Percentiles rank a stretch among this genome's conserved stretches.
Conservation (phyloP, 2,113 vertebrate genomes). For the Micronycteris hirsuta region DNA sequence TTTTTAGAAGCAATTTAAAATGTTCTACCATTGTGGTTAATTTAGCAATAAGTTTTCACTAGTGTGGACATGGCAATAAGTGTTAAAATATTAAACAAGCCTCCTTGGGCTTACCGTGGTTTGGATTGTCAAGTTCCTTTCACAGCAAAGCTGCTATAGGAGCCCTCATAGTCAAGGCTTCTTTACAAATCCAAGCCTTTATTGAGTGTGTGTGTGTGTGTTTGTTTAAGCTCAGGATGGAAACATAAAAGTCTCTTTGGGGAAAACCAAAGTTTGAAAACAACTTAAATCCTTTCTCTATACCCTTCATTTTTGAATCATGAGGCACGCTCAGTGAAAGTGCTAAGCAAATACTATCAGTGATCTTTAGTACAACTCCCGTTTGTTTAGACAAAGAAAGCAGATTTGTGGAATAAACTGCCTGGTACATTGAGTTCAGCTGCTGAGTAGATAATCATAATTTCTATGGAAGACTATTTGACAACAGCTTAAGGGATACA, state of each 20-base stretch:
- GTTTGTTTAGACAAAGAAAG: constrained; percentile 45
- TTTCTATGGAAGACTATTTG: constrained; percentile 33
- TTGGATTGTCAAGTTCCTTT: constrained; percentile 33
- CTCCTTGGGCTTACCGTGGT: background rate
- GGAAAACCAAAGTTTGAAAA: background rate
- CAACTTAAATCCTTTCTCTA: background rate
- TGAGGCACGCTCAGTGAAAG: background rate
- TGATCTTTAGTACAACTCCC: constrained; percentile 31
- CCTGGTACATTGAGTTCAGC: constrained; percentile 15
- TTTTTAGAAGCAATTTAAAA: constrained; percentile 50
- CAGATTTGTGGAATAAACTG: constrained; percentile 40
- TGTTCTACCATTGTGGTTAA: constrained; percentile 48
- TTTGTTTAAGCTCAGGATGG: background rate
- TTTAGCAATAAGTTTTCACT: constrained; percentile 59
- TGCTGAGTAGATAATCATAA: constrained; percentile 42
- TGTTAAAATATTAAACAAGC: constrained; percentile 54
- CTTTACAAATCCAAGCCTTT: background rate
- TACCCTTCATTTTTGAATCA: constrained; percentile 7
- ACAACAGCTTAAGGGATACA: constrained; percentile 48
- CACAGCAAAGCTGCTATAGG: background rate
- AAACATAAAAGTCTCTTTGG: constrained; percentile 35
- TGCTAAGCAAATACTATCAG: background rate
- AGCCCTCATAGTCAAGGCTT: background rate
- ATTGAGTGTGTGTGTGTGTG: background rate
- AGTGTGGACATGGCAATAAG: background rate